Conservation (phyloP, 2,113 vertebrate species). For the Apeltes quadracus region DNA sequence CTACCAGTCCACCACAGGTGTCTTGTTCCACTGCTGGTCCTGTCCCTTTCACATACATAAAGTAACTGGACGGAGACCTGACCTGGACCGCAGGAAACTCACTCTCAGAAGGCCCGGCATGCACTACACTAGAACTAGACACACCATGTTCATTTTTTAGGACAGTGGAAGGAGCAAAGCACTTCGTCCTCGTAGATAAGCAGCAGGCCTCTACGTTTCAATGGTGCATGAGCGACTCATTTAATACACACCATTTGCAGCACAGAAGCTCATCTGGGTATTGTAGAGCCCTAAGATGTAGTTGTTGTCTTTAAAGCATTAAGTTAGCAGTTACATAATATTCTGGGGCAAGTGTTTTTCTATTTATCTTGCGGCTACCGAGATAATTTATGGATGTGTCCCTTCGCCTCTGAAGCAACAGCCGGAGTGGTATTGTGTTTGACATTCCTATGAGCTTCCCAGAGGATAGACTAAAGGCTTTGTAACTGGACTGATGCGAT, state of each 20-base stretch:
- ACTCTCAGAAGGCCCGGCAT: constrained; percentile 8
- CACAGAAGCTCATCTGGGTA: background rate
- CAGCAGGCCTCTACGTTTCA: constrained; percentile 36
- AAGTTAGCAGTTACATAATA: background rate
- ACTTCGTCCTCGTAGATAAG: constrained; percentile 51
- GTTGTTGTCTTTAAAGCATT: background rate
- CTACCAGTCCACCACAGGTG: background rate
- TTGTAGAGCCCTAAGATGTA: background rate
- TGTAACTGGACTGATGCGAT: constrained; percentile 34
- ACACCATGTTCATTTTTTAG: constrained; percentile 47
- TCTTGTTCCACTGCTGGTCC: background rate
- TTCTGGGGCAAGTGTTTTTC: constrained; percentile 6
- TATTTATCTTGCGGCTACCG: constrained; percentile 12
- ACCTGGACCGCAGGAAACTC: constrained; percentile 9
- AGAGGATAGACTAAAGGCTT: constrained; percentile 45
- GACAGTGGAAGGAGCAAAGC: constrained; percentile 28
- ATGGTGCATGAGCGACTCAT: constrained; percentile 37
- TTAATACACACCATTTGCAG: constrained; percentile 30
- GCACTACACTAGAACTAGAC: constrained; percentile 10
- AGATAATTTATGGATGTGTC: constrained; percentile 37
- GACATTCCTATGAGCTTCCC: constrained; percentile 64
- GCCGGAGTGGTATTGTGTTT: constrained; percentile 41
- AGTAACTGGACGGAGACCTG: background rate
- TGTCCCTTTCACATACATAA: background rate
- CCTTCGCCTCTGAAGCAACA: constrained; percentile 56